Base-by-base conservation (phyloP, 1,140 invertebrate genomes). In the Diorhabda sublineata region DNA sequence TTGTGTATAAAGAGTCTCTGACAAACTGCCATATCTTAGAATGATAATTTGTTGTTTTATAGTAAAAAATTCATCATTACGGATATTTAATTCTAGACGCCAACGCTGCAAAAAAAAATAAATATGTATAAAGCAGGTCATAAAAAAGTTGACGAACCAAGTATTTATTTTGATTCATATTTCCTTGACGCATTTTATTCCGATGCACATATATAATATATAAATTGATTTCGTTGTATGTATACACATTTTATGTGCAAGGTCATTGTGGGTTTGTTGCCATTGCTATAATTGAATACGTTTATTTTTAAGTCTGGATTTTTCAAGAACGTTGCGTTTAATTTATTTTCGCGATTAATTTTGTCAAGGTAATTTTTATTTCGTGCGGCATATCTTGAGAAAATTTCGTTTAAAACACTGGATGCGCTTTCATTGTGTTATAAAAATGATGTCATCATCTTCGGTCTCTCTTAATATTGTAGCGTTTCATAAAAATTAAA, bases 241-340 rank as follows among this genome's bases (percentile, higher is more conserved):
- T 68, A 63, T n/a, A 42, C 67, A 47, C 67, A 56, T 63, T 62
- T 68, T 62, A 68, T 62, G 62, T 26, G 26, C 67, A 68, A 68
- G 67, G 67, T 60, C 67, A 68, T 62, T 9, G 61, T 58, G 61
- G 43, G 67, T 68, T 68, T 68, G 67, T 68, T 68, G 67, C 67
- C 67, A 44, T 68, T 68, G 42, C 45, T 62, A 61, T 63, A 68
- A 57, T 67, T 60, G 65, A 67, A 60, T 67, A 43, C 44, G 65
- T 68, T 68, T 68, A 68, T 68, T 68, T 68, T 68, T 63, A 68
- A 62, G 67, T 68, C 67, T 68, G 67, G 67, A 68, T 68, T 68
- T 68, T 68, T 68, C 67, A 68, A 68, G 67, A 68, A 68, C 67
- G 42, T 67, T 60, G 65, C 58, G 60, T 61, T 68, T 68, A 62